Conservation (phyloP, 1,140 invertebrate species). For the Dinothrombium tinctorium region DNA sequence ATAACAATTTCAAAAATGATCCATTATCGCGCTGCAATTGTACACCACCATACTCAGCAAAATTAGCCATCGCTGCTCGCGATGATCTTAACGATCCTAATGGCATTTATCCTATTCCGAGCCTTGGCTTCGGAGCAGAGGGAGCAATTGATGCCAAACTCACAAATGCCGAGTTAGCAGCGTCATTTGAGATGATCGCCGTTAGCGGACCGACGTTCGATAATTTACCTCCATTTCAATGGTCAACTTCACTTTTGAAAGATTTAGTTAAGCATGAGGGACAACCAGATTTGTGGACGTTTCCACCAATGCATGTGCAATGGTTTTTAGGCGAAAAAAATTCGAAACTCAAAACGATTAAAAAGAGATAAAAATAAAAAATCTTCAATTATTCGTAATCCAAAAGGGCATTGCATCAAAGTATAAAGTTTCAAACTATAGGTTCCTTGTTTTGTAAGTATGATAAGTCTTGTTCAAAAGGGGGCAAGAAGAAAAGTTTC, state of each 20-base stretch:
- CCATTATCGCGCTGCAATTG: constrained; percentile 12
- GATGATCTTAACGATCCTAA: constrained; percentile 12
- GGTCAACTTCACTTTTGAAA: neutral
- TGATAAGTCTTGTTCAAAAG: too few species aligned
- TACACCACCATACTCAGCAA: constrained; percentile 10
- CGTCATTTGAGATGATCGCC: constrained; percentile 19
- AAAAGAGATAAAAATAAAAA: too few species aligned
- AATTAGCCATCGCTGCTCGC: constrained; percentile 10
- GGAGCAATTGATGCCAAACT: constrained; percentile 14
- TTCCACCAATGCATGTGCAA: constrained; percentile 6
- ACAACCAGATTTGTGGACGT: constrained; percentile 8
- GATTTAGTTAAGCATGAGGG: constrained; percentile 1
- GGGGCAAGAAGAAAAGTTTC: too few species aligned
- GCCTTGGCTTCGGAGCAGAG: neutral
- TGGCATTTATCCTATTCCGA: constrained; percentile 7
- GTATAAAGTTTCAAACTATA: too few species aligned
- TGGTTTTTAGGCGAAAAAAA: too few species aligned
- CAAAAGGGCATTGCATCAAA: too few species aligned
- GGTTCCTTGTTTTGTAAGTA: too few species aligned
- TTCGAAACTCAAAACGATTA: too few species aligned
- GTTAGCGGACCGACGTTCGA: constrained; percentile 9
- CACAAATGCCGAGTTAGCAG: constrained; percentile 22
- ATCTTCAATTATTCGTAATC: too few species aligned
- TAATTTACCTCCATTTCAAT: constrained; percentile 6
- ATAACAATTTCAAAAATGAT: constrained; percentile 17